Conservation (phyloP, 2,888 invertebrate genomes). For the Sicus ferrugineus region DNA sequence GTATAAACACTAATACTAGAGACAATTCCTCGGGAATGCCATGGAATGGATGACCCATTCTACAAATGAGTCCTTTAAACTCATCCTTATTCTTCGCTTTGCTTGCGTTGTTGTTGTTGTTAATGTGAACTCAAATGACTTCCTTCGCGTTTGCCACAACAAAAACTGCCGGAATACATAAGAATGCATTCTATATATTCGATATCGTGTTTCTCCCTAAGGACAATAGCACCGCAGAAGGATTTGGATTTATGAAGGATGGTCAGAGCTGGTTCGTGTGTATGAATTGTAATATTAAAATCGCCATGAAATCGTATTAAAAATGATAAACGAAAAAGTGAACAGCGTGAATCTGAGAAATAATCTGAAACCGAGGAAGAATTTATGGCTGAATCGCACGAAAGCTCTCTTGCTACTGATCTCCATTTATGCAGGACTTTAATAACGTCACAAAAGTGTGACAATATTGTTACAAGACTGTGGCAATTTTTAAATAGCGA, state of each 20-base stretch:
- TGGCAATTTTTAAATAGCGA: too few relatives aligned
- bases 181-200: background rate
- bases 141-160: constrained; percentile 26
- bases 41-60: background rate
- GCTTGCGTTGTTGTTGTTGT: constrained; percentile 34
- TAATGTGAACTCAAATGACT: constrained; percentile 46
- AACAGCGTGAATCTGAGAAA: too few relatives aligned
- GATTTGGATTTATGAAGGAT: constrained; percentile 34
- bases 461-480: too few relatives aligned
- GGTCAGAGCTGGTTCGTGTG: background rate
- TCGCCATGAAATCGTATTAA: background rate
- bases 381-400: too few relatives aligned
- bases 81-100: constrained; percentile 18
- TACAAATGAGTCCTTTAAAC: too few relatives aligned
- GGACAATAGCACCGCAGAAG: constrained; percentile 30
- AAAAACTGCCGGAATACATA: constrained; percentile 12
- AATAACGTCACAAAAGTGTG: too few relatives aligned
- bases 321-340: background rate
- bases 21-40: constrained; percentile 13
- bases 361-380: too few relatives aligned
- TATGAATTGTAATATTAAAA: background rate
- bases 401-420: too few relatives aligned
- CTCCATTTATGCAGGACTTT: too few relatives aligned
- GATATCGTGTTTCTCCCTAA: constrained; percentile 2
- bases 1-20: constrained; percentile 9